A percentile compares a stretch with the other conserved stretches of the same genome.
These are phyloP conservation scores for Hippocampus zosterae DNA, from an alignment of 2,113 vertebrate genomes.

Conservation along the genomic window DNA sequence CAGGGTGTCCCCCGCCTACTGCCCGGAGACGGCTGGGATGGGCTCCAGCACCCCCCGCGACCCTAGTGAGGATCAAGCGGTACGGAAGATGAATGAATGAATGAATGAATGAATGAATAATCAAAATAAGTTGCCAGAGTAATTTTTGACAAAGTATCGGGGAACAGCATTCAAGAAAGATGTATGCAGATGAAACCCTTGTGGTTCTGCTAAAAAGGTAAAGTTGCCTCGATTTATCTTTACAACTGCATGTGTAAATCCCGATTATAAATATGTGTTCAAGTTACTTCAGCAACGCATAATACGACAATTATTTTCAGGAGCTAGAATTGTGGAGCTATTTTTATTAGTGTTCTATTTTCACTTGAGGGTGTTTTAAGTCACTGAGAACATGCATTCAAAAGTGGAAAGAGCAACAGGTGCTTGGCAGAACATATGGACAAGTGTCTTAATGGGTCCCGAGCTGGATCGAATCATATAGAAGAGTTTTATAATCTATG, in stretches of 20 bases:
- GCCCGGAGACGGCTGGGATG: too few relatives aligned
- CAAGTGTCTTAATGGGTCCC: slow-evolving; percentile 36
- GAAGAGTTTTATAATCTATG: slow-evolving; percentile 51
- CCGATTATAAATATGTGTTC: background rate
- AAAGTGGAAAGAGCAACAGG: slow-evolving; percentile 4
- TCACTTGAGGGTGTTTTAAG: background rate
- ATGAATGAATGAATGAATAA: too few relatives aligned
- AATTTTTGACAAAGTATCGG: background rate
- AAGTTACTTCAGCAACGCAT: background rate
- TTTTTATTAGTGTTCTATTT: background rate
- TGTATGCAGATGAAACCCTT: background rate
- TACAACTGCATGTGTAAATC: background rate
- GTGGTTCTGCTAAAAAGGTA: background rate
- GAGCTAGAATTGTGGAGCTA: background rate
- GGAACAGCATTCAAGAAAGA: background rate
- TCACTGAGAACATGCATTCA: background rate
- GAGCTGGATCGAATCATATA: slow-evolving; percentile 32
- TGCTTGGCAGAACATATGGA: slow-evolving; percentile 21
- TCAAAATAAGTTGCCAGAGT: background rate
- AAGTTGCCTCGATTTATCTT: background rate
- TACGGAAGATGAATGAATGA: too few relatives aligned
- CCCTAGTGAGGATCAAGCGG: too few relatives aligned
- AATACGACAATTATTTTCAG: background rate
- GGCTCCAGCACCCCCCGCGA: too few relatives aligned
- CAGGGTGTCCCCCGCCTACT: too few relatives aligned